Conservation (phyloP, 2,888 invertebrate genomes). For the Notodonta ziczac region DNA sequence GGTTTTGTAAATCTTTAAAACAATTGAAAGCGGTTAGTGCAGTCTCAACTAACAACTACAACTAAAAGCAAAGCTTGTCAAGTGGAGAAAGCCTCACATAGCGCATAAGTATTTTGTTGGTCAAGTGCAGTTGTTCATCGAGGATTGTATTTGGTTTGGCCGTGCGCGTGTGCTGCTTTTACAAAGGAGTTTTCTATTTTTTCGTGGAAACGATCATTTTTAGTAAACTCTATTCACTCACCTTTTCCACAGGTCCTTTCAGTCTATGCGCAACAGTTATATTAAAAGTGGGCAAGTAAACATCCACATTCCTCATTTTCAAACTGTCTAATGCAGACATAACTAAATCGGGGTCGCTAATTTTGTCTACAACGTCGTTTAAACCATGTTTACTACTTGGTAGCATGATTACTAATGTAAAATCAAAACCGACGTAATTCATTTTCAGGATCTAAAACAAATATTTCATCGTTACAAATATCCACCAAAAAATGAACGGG, state of each 20-base stretch:
- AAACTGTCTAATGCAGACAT: conserved; percentile 5
- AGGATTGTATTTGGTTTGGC: too few relatives aligned
- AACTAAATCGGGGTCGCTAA: conserved; percentile 8
- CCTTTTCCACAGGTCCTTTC: conserved; percentile 13
- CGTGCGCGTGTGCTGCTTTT: too few relatives aligned
- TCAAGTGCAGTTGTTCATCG: too few relatives aligned
- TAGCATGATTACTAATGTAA: conserved; percentile 13
- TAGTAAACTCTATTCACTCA: conserved; percentile 8
- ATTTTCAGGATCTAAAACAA: conserved; percentile 26
- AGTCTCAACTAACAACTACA: too few relatives aligned
- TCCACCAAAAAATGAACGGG: too few relatives aligned
- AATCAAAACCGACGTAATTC: conserved; percentile 5
- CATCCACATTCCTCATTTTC: background rate
- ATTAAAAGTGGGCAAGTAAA: conserved; percentile 21
- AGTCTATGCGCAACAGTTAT: conserved; percentile 15
- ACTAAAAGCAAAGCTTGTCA: too few relatives aligned
- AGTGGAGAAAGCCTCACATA: too few relatives aligned
- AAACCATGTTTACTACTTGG: conserved; percentile 8
- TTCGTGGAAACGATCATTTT: too few relatives aligned
- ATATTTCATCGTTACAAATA: too few relatives aligned
- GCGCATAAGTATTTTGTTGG: too few relatives aligned
- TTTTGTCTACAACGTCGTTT: background rate
- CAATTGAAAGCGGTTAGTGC: too few relatives aligned
- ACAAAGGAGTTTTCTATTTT: too few relatives aligned
- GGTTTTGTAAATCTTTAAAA: conserved; percentile 14